phyloP scores from a whole-genome alignment of 2,888 invertebrate species.

The Podotricha telesiphe region DNA sequence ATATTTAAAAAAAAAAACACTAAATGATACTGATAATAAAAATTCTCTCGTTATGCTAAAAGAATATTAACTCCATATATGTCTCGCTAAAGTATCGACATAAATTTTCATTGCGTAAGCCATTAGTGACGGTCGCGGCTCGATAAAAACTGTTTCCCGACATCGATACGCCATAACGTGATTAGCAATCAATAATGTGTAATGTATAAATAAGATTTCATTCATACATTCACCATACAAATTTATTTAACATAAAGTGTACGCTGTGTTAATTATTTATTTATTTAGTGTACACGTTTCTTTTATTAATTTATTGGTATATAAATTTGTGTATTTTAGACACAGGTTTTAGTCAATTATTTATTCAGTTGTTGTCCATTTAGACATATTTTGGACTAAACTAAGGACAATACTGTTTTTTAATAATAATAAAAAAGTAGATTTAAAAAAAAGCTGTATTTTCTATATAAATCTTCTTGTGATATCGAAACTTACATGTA shows the following conservation, averaged over 20 bases:
- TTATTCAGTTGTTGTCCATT: too few relatives aligned
- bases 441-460: too few relatives aligned
- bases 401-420: too few relatives aligned
- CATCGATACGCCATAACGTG: conserved; percentile 55
- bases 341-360: too few relatives aligned
- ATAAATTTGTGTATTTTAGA: too few relatives aligned
- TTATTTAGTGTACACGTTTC: conserved; percentile 25
- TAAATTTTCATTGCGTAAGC: conserved; percentile 50
- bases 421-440: too few relatives aligned
- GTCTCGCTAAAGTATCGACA: conserved; percentile 40
- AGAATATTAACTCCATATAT: conserved; percentile 31
- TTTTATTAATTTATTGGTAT: too few relatives aligned
- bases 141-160: conserved; percentile 56
- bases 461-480: too few relatives aligned
- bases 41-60: conserved; percentile 13
- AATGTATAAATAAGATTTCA: conserved; percentile 15
- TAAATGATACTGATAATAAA: conserved; percentile 3
- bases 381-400: too few relatives aligned
- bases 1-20: not conserved
- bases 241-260: conserved; percentile 39
- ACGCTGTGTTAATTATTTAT: conserved; percentile 37
- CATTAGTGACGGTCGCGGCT: conserved; percentile 54
- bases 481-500: too few relatives aligned
- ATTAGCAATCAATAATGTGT: conserved; percentile 52
- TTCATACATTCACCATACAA: conserved; percentile 33